phyloP scores from a whole-genome alignment of 2,888 invertebrate species.

The Timandra comae region DNA sequence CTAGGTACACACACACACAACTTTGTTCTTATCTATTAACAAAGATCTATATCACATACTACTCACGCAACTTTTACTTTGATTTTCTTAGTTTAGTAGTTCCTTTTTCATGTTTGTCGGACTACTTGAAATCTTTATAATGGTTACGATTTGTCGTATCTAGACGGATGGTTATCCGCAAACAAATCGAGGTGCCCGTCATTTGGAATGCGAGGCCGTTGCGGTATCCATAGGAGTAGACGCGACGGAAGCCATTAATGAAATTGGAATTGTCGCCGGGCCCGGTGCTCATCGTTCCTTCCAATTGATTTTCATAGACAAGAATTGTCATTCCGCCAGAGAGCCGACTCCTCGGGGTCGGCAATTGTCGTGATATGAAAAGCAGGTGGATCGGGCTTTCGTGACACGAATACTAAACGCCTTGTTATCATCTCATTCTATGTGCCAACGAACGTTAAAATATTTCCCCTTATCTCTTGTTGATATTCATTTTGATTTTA shows the following conservation, averaged over 20 bases:
- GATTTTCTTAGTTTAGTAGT: neutral
- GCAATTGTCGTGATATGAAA: slow-evolving; percentile 73
- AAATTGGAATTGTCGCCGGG: slow-evolving; percentile 60
- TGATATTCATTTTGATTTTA: slow-evolving; percentile 39
- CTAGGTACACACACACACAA: neutral
- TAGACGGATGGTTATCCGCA: slow-evolving; percentile 19
- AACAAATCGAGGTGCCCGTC: slow-evolving; percentile 18
- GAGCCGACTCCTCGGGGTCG: slow-evolving; percentile 61
- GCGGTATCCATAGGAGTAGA: slow-evolving; percentile 37
- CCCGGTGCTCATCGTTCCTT: slow-evolving; percentile 48
- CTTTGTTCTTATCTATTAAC: slow-evolving; percentile 2
- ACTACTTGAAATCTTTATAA: slow-evolving; percentile 5
- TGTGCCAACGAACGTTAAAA: slow-evolving; percentile 55
- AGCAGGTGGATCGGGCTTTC: slow-evolving; percentile 68
- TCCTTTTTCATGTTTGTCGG: neutral
- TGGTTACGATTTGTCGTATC: slow-evolving; percentile 18
- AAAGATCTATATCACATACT: slow-evolving; percentile 1
- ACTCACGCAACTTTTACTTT: slow-evolving; percentile 1
- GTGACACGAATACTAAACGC: slow-evolving; percentile 65
- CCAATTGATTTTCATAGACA: slow-evolving; percentile 71
- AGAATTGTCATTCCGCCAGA: slow-evolving; percentile 64
- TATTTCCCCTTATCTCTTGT: slow-evolving; percentile 46
- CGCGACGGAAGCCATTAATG: slow-evolving; percentile 62
- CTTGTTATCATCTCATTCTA: slow-evolving; percentile 66
- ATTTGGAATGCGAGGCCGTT: slow-evolving; percentile 23